Conservation (phyloP, 2,113 vertebrate species). For the Pan troglodytes region NHGRI_mPanTro3-v2.1_pri NC_072421.2:57424001-57424500, state of each 20-base stretch:
- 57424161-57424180: conserved; percentile 90
- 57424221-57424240: conserved; percentile 98
- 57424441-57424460: conserved; percentile 91
- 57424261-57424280: conserved; percentile 97
- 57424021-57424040: conserved; percentile 96
- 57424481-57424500: conserved; percentile 95
- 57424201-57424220: conserved; percentile 92
- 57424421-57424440: conserved; percentile 96
- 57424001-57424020: conserved; percentile 88
- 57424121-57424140: conserved; percentile 96
- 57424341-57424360: conserved; percentile 96
- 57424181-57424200: conserved; percentile 89
- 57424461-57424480: conserved; percentile 95
- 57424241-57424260: conserved; percentile 99
- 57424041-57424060: conserved; percentile 94
- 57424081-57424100: conserved; percentile 87
- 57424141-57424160: conserved; percentile 90
- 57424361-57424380: conserved; percentile 97
- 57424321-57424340: conserved; percentile 94
- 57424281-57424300: conserved; percentile 91
- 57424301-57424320: conserved; percentile 94
- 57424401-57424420: conserved; percentile 96
- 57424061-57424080: conserved; percentile 92
- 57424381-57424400: conserved; percentile 98
- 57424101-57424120: conserved; percentile 91